These are phyloP conservation scores for Callipepla californica DNA, from an alignment of 2,113 vertebrate species.

Conservation along the genomic window DNA sequence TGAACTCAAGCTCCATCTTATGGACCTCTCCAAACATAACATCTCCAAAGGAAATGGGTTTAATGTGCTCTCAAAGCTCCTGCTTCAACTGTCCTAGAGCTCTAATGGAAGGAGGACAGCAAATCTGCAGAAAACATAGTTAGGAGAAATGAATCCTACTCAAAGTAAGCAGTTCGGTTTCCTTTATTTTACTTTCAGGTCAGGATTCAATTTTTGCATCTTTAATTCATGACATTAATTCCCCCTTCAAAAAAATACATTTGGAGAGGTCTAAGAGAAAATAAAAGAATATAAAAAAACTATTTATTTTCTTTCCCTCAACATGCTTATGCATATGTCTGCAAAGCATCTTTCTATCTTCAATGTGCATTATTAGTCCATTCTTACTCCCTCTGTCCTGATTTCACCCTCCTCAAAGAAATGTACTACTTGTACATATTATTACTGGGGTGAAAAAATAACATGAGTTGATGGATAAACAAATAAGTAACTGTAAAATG, in stretches of 20 bases:
- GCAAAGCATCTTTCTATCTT: not conserved
- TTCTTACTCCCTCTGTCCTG: not conserved
- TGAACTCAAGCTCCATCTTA: not conserved
- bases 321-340: not conserved
- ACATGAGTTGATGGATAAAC: slow-evolving; percentile 28
- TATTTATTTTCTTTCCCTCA: not conserved
- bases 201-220: not conserved
- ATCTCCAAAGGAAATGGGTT: not conserved
- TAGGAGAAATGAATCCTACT: not conserved
- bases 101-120: not conserved
- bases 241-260: not conserved
- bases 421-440: slow-evolving; percentile 13
- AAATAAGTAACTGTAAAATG: slow-evolving; percentile 34
- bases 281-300: rapidly evolving
- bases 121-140: not conserved
- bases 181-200: not conserved
- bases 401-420: not conserved
- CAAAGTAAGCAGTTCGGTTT: not conserved
- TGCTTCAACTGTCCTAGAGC: rapidly evolving
- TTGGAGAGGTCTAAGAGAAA: not conserved
- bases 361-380: rapidly evolving
- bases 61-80: not conserved
- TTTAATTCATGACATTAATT: not conserved
- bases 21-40: not conserved
- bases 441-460: slow-evolving; percentile 12